phyloP scores from a whole-genome alignment of 2,113 vertebrate species.

The Erythrolamprus reginae region DNA sequence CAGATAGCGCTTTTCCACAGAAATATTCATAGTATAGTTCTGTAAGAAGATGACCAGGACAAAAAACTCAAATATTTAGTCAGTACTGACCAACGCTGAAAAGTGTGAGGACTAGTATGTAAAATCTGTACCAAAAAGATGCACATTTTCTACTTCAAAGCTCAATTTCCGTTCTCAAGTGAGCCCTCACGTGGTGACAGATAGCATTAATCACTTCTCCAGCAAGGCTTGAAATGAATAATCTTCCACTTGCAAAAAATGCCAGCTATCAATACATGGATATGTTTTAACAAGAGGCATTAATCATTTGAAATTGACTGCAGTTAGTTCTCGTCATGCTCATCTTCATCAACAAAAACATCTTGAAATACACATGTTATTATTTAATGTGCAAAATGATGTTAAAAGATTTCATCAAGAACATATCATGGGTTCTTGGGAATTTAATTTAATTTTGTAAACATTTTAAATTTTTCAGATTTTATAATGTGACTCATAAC shows the following conservation, averaged over 20 bases:
- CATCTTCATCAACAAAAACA: neutral
- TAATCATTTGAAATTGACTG: neutral
- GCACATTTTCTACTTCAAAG: neutral
- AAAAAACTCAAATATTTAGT: neutral
- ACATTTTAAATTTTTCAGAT: neutral
- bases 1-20: neutral
- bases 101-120: neutral
- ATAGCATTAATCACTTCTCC: neutral
- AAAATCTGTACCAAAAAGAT: neutral
- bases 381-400: neutral
- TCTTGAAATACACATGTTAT: neutral
- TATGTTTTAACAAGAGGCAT: neutral
- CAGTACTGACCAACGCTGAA: neutral
- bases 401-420: neutral
- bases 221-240: neutral
- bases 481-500: neutral
- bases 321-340: neutral
- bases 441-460: neutral
- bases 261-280: neutral
- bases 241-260: neutral
- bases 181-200: slow-evolving; percentile 10
- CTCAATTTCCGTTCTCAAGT: neutral
- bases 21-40: neutral
- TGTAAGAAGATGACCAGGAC: neutral
- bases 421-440: neutral